phyloP scores from a whole-genome alignment of 2,113 vertebrate genomes.

The Cephalophus harveyi region DNA sequence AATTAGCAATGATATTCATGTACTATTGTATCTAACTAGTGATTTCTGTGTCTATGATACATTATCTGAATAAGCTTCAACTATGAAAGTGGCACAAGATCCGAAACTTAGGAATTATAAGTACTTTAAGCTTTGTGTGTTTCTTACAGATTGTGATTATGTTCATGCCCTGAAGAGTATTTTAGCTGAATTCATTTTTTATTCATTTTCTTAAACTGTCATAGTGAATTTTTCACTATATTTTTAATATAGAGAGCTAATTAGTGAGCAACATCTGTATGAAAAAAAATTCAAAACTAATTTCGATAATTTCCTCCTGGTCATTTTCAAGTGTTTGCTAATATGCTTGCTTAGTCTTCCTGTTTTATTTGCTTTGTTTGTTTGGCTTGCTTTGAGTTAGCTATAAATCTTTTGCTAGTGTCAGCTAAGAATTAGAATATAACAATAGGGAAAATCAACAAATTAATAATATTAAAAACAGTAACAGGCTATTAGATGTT shows the following conservation, averaged over 20 bases:
- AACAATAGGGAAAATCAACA: background rate
- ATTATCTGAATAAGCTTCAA: background rate
- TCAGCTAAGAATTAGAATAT: background rate
- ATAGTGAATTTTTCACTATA: background rate
- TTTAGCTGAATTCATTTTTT: slow-evolving; percentile 20
- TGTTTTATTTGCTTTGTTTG: background rate
- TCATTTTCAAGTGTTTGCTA: slow-evolving; percentile 14
- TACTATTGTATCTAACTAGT: background rate
- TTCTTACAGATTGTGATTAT: background rate
- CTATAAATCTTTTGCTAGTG: background rate
- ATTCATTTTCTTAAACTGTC: background rate
- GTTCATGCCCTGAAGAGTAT: background rate
- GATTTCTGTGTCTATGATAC: background rate
- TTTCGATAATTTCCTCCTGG: background rate
- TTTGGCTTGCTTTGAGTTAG: background rate
- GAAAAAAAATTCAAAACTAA: background rate
- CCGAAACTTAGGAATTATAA: background rate
- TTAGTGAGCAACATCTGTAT: background rate
- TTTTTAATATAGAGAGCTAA: background rate
- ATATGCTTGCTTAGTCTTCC: background rate
- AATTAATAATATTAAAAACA: background rate
- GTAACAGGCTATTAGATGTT: background rate
- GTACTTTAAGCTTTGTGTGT: background rate
- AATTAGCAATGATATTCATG: background rate
- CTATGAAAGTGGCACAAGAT: background rate